phyloP scores from a whole-genome alignment of 2,888 invertebrate genomes.

The Shargacucullia verbasci region DNA sequence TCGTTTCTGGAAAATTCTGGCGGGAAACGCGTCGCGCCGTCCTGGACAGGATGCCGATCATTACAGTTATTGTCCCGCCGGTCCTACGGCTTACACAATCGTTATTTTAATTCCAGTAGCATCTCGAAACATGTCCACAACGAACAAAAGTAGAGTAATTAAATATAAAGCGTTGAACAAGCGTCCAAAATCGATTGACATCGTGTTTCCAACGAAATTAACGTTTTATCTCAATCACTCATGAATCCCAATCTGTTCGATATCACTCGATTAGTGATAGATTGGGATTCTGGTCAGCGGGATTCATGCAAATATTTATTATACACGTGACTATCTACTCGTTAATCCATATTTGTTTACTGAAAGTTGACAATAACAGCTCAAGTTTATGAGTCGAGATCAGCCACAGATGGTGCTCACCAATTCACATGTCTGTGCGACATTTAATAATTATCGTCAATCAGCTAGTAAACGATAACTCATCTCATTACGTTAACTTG shows the following conservation, averaged over 20 bases:
- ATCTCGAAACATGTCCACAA: slow-evolving; percentile 38
- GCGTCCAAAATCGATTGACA: slow-evolving; percentile 29
- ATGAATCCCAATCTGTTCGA: too few relatives aligned
- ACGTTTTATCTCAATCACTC: slow-evolving; percentile 48
- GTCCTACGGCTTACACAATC: slow-evolving; percentile 65
- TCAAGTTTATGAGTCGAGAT: slow-evolving; percentile 14
- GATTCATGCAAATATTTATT: slow-evolving; percentile 2
- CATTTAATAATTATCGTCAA: slow-evolving; percentile 59
- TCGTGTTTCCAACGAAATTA: slow-evolving; percentile 18
- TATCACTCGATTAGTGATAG: too few relatives aligned
- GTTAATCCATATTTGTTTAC: slow-evolving; percentile 41
- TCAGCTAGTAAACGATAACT: slow-evolving; percentile 27
- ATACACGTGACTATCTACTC: slow-evolving; percentile 15
- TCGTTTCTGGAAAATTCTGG: slow-evolving; percentile 84
- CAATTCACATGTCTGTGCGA: slow-evolving; percentile 56
- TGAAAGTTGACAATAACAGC: slow-evolving; percentile 34
- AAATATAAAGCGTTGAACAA: slow-evolving; percentile 3
- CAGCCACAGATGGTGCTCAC: slow-evolving; percentile 25
- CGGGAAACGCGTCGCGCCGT: slow-evolving; percentile 71
- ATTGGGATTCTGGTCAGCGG: slow-evolving; percentile 31
- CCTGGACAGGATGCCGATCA: slow-evolving; percentile 77
- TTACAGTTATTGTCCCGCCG: slow-evolving; percentile 76
- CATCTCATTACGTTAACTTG: too few relatives aligned
- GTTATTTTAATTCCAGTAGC: slow-evolving; percentile 59
- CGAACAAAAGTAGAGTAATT: slow-evolving; percentile 18